These are phyloP conservation scores for Bubo scandiacus DNA, from an alignment of 2,113 vertebrate genomes.

Conservation along the genomic window DNA sequence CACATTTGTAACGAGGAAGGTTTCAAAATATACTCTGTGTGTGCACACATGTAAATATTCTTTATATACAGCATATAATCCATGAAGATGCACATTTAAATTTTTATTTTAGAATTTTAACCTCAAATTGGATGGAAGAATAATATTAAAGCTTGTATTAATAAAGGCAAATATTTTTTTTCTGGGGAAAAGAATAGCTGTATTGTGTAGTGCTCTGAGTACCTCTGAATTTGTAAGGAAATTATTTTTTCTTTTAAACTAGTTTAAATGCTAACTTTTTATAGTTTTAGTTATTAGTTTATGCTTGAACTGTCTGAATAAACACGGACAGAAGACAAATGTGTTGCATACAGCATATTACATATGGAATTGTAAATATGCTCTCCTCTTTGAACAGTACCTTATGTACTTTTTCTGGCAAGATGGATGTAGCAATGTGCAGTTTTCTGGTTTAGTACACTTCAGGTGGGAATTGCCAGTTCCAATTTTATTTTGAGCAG, in stretches of 20 bases:
- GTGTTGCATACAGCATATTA: background rate
- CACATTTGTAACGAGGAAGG: background rate
- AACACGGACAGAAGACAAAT: background rate
- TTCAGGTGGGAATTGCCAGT: background rate
- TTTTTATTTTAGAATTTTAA: background rate
- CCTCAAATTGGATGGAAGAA: background rate
- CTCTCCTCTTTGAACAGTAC: background rate
- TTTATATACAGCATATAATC: background rate
- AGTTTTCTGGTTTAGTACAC: background rate
- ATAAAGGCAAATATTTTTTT: background rate
- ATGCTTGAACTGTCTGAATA: background rate
- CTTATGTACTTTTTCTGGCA: background rate
- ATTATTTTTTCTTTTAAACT: background rate
- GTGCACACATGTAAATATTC: background rate
- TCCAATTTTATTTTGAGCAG: background rate
- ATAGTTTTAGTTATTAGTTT: background rate
- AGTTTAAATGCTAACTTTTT: background rate
- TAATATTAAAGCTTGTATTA: background rate
- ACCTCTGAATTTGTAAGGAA: background rate
- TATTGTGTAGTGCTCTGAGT: background rate
- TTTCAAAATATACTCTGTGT: background rate
- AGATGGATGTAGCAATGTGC: background rate
- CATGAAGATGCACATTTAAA: background rate
- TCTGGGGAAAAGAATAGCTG: background rate
- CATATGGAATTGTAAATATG: background rate